Conservation (phyloP, 2,888 invertebrate species). For the Athrips mouffetella region DNA sequence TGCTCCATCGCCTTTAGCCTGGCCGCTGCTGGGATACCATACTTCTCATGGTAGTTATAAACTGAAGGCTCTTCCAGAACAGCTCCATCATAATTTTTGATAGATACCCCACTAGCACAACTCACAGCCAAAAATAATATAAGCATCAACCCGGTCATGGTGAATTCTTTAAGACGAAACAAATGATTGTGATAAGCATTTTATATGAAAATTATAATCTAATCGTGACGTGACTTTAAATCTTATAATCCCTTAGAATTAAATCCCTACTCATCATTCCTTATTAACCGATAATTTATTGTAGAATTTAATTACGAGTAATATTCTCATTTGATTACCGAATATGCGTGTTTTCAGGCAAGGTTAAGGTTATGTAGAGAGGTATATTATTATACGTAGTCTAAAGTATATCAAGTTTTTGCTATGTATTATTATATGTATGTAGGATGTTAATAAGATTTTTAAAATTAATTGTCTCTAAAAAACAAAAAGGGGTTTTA, state of each 20-base stretch:
- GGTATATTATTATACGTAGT: too few species aligned
- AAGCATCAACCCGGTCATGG: neutral
- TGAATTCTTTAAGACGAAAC: neutral
- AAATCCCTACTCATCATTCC: neutral
- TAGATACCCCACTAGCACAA: neutral
- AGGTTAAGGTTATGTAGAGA: too few species aligned
- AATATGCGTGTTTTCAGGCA: too few species aligned
- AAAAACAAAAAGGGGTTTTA: too few species aligned
- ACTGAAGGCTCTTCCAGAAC: conserved; percentile 15
- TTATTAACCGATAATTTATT: too few species aligned
- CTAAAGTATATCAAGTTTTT: too few species aligned
- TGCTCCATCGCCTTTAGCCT: conserved; percentile 32
- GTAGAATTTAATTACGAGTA: too few species aligned
- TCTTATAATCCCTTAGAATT: neutral
- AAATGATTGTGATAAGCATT: neutral
- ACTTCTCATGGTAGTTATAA: conserved; percentile 35
- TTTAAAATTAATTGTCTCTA: too few species aligned
- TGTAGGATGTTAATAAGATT: too few species aligned
- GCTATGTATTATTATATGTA: too few species aligned
- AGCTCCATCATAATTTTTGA: neutral
- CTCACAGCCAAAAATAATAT: neutral
- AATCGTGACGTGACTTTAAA: neutral
- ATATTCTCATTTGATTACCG: too few species aligned
- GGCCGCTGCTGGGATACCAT: conserved; percentile 38
- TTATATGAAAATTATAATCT: too few species aligned